Base-by-base conservation (phyloP, 2,888 invertebrate species). In the Phytoseiulus persimilis region DNA sequence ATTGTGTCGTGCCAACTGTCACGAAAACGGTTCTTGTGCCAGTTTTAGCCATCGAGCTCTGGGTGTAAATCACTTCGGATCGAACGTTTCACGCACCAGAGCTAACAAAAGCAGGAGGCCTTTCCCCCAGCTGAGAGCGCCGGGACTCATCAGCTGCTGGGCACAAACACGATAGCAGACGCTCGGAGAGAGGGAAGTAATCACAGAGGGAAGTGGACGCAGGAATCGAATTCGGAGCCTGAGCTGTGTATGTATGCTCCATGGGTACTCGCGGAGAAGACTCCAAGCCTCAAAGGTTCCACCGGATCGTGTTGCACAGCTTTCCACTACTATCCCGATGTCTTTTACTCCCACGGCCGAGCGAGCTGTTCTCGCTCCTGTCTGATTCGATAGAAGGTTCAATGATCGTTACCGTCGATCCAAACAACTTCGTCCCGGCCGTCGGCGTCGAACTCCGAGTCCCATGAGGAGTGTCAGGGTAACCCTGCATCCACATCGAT, bases 1-100 rank as follows among this genome's bases (percentile, higher is more conserved):
- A 87, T 18, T 33, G 32, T 32, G 87, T 87, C 87, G 87, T 87
- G 32, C 87, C 87, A 0, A 87, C 87, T 32, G 87, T 87, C 87
- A 87, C 87, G 18, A 87, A 87, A n/a, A 45, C 87, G 1, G 87
- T 87, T 32, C n/a, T 87, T 32, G n/a, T 14, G 65, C 65, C 65
- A 23, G 18, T 23, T 65, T 18, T 65, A 18, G 65, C 65, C 65
- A 65, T 65, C 65, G 65, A 14, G 65, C 65, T 18, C 65, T 39
- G 39, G 39, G 39, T 39, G 39, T 39, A 18, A 65, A 65, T 65
- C 65, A 65, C 65, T 11, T 2, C 65, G 9, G 65, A 65, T 65
- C 65, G 65, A 65, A 65, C 23, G 28, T 28, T 65, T 23, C 1
- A 65, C 65, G 65, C 65, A 11, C 23, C 5, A 14, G 28, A 28